phyloP scores from a whole-genome alignment of 2,888 invertebrate genomes.

The Campoplex capitator region DNA sequence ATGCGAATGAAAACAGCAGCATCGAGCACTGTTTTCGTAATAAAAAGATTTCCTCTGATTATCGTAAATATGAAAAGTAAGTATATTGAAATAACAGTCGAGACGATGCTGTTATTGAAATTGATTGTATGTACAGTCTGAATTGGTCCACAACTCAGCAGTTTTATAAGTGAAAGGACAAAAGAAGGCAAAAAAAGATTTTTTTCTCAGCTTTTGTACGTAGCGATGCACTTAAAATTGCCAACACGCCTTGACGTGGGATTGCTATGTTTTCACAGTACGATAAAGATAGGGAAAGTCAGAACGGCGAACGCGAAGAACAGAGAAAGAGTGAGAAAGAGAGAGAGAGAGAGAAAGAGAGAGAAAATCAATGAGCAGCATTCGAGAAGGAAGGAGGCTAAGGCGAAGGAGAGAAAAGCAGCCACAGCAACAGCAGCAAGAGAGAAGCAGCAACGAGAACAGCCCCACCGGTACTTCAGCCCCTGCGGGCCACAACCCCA shows the following conservation, averaged over 20 bases:
- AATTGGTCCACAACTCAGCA: background rate
- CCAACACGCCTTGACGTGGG: background rate
- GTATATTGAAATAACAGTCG: background rate
- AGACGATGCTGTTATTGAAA: background rate
- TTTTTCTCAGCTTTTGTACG: background rate
- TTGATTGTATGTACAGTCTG: background rate
- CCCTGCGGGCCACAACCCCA: conserved; percentile 69
- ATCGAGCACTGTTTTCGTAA: too few species aligned
- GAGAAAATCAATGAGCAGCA: conserved; percentile 67
- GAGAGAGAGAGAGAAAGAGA: conserved; percentile 42
- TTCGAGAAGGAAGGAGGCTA: conserved; percentile 54
- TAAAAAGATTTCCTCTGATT: background rate
- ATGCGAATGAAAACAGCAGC: too few species aligned
- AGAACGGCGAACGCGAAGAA: background rate
- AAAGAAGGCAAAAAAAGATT: background rate
- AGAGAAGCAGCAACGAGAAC: conserved; percentile 38
- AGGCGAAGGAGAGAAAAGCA: conserved; percentile 58
- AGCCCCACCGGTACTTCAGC: conserved; percentile 59
- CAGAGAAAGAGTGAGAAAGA: conserved; percentile 50
- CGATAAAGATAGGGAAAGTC: conserved; percentile 21
- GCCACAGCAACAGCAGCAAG: conserved; percentile 27
- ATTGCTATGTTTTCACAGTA: background rate
- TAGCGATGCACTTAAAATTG: background rate
- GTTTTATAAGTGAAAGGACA: background rate
- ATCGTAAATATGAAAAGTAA: background rate